A percentile compares a stretch with the other conserved stretches of the same genome.
These are phyloP conservation scores for Fregata magnificens DNA, from an alignment of 2,113 vertebrate species.

Conservation along the genomic window DNA sequence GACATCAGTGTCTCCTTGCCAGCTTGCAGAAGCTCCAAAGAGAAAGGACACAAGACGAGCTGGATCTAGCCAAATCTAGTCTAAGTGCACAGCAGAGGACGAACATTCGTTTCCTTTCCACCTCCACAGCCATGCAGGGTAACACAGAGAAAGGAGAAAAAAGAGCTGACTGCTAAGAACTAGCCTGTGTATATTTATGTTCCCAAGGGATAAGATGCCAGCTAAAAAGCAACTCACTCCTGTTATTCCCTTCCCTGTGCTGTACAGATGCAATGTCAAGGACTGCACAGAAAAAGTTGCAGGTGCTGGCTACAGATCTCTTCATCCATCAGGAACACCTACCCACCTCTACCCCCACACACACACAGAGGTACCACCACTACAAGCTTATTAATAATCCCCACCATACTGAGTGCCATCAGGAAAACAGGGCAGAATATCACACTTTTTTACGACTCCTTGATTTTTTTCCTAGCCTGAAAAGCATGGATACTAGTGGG, in stretches of 20 bases:
- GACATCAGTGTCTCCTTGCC: background rate
- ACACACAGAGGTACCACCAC: background rate
- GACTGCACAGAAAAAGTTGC: background rate
- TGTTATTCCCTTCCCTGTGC: background rate
- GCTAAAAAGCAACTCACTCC: background rate
- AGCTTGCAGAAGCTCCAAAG: background rate
- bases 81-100: background rate
- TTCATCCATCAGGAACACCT: background rate
- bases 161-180: background rate
- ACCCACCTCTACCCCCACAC: too few relatives aligned
- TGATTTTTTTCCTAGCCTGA: background rate
- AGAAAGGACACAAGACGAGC: background rate
- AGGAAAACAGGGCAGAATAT: background rate
- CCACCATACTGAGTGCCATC: background rate
- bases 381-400: background rate
- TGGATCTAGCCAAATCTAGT: background rate
- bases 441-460: background rate
- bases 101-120: background rate
- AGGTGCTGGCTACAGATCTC: background rate
- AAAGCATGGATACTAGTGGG: background rate
- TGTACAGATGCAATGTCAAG: background rate
- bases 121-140: background rate
- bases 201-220: background rate
- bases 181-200: background rate
- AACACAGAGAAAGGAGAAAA: background rate